Conservation (phyloP, 2,797 vertebrate species). For the Urocyon cinereoargenteus region DNA sequence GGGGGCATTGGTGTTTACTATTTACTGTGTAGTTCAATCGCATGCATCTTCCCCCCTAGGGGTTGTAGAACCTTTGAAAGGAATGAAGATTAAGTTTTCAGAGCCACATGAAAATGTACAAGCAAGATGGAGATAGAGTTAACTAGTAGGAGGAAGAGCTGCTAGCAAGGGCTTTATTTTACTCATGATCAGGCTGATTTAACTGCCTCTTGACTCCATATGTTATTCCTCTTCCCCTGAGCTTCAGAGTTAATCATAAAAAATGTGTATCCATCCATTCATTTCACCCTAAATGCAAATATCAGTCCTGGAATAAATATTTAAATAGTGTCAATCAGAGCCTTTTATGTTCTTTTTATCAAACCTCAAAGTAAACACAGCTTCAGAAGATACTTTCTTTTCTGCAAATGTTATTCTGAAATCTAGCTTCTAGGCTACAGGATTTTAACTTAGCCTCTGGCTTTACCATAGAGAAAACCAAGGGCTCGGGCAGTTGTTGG, state of each 20-base stretch:
- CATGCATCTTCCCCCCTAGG: not conserved
- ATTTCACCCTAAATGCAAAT: slow-evolving; percentile 70
- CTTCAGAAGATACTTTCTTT: slow-evolving; percentile 66
- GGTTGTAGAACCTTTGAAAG: slow-evolving; percentile 52
- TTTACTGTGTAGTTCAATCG: slow-evolving; percentile 41
- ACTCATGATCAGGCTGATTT: not conserved
- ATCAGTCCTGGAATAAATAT: slow-evolving; percentile 72
- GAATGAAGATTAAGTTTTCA: not conserved
- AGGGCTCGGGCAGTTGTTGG: not conserved
- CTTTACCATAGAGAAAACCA: not conserved
- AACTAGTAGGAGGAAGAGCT: not conserved
- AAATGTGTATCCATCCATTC: slow-evolving; percentile 46
- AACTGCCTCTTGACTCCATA: not conserved
- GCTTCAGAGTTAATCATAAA: slow-evolving; percentile 67
- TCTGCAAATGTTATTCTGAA: slow-evolving; percentile 43
- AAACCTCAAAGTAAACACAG: slow-evolving; percentile 67
- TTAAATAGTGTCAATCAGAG: slow-evolving; percentile 70
- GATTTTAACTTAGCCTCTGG: not conserved
- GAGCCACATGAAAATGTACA: slow-evolving; percentile 16
- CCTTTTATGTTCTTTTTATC: slow-evolving; percentile 67
- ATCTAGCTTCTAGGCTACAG: not conserved
- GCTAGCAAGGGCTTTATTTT: not conserved
- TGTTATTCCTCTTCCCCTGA: not conserved
- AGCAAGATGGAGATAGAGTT: not conserved
- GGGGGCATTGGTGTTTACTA: slow-evolving; percentile 35